Base-by-base conservation (phyloP, 2,888 invertebrate genomes). In the Stramonita haemastoma region DNA sequence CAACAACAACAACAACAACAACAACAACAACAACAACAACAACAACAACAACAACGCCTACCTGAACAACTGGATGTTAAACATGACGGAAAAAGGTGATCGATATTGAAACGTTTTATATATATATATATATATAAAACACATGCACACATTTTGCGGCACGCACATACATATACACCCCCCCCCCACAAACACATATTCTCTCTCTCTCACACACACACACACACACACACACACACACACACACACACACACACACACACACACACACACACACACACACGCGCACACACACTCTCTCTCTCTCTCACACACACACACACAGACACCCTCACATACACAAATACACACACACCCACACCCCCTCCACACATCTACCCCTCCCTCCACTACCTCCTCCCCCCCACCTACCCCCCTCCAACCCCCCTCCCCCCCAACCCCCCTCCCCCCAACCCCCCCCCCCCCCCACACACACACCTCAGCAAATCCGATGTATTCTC, bases 401-500 rank as follows among this genome's bases (percentile, higher is more conserved):
- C 36, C 66, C 87, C 0, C 34, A 13, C 60, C 86, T 29, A 56
- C 32, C 29, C 60, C 57, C 32, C 56, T 11, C 46, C 46, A 86
- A 13, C 46, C n/a, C 29, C 11, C 32, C 19, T 19, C 84, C n/a
- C n/a, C 1, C n/a, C 11, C 84, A 34, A 83, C 13, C n/a, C n/a
- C n/a, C n/a, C n/a, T n/a, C n/a, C n/a, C n/a, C n/a, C n/a, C n/a
- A n/a, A n/a, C n/a, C n/a, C n/a, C 60, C 86, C 32, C 26, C 32
- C 29, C 60, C 46, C 46, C 46, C n/a, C 29, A 83, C 34, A 60
- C 19, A n/a, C 70, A 91, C 96, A 98, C 98, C 97, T 99, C 98
- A 91, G 98, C 97, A 96, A 97, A 99, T 87, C 99, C 99, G 93
- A 99, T 97, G 95, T 97, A 98, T 81, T 97, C 97, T 46, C 98